Conservation (phyloP, 2,113 vertebrate genomes). For the Thalassarche chlororhynchos region DNA sequence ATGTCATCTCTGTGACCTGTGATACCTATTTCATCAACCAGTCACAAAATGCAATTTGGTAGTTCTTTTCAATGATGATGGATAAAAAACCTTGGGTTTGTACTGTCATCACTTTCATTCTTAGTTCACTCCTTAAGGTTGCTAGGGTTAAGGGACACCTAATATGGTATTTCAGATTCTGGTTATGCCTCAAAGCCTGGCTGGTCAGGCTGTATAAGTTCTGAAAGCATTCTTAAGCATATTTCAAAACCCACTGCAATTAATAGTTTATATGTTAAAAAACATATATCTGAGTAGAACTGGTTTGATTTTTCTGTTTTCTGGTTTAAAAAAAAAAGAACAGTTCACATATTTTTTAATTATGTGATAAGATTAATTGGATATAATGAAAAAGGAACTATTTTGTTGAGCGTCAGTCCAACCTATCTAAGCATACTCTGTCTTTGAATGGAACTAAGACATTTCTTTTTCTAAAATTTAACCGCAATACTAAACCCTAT, state of each 20-base stretch:
- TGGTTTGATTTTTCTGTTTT: background rate
- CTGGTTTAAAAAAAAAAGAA: background rate
- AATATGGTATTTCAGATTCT: background rate
- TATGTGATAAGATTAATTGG: background rate
- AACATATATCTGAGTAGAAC: background rate
- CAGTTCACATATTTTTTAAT: background rate
- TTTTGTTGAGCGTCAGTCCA: background rate
- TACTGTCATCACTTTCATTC: background rate
- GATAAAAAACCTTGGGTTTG: background rate
- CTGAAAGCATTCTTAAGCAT: background rate
- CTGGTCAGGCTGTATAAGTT: background rate
- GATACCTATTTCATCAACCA: background rate
- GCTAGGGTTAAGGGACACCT: background rate
- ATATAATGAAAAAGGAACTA: background rate
- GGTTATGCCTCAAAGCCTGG: background rate
- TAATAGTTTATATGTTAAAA: background rate
- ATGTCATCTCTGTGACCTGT: background rate
- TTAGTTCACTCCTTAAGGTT: background rate
- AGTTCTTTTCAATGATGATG: background rate
- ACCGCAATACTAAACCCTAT: background rate
- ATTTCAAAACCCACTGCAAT: background rate
- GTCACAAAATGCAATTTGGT: background rate
- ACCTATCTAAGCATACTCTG: background rate
- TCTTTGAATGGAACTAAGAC: background rate
- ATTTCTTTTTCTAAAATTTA: background rate